Evolutionary conservation across 2,113 vertebrate species (phyloP).

Genomic region (Muscicapa adusta): DNA sequence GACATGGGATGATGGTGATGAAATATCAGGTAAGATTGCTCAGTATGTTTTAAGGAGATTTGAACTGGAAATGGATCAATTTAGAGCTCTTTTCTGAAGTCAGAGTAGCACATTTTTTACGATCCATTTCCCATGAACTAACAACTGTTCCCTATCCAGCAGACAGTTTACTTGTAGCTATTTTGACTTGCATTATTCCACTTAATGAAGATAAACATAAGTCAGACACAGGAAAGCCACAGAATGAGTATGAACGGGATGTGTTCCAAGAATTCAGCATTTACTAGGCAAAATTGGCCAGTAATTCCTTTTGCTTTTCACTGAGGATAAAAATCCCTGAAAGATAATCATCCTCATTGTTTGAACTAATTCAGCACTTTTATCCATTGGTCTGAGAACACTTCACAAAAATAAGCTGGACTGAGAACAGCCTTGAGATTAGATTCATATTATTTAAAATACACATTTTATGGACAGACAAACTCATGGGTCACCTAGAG

Average conservation of each 20-base stretch:
- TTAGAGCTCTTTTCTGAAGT: slow-evolving; percentile 39
- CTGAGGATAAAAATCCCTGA: slow-evolving; percentile 40
- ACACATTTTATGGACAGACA: neutral
- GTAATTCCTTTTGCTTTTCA: slow-evolving; percentile 51
- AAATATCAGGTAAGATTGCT: slow-evolving; percentile 43
- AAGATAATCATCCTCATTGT: slow-evolving; percentile 47
- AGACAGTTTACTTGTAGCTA: slow-evolving; percentile 66
- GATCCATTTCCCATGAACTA: slow-evolving; percentile 59
- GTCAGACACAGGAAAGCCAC: slow-evolving; percentile 64
- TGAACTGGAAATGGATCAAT: slow-evolving; percentile 52
- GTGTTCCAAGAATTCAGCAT: slow-evolving; percentile 55
- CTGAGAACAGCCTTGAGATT: slow-evolving; percentile 1
- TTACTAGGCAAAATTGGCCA: slow-evolving; percentile 53
- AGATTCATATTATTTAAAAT: slow-evolving; percentile 16
- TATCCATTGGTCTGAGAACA: slow-evolving; percentile 14
- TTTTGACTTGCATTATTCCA: slow-evolving; percentile 67
- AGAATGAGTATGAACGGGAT: slow-evolving; percentile 29
- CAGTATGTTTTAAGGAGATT: slow-evolving; percentile 8
- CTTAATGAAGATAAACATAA: slow-evolving; percentile 67
- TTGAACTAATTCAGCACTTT: slow-evolving; percentile 39
- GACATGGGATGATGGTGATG: neutral
- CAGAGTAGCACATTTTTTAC: slow-evolving; percentile 37
- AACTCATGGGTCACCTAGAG: neutral
- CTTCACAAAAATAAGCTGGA: slow-evolving; percentile 2
- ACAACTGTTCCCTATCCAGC: slow-evolving; percentile 49